Conservation (phyloP, 2,113 vertebrate genomes). For the Callionymus lyra region DNA sequence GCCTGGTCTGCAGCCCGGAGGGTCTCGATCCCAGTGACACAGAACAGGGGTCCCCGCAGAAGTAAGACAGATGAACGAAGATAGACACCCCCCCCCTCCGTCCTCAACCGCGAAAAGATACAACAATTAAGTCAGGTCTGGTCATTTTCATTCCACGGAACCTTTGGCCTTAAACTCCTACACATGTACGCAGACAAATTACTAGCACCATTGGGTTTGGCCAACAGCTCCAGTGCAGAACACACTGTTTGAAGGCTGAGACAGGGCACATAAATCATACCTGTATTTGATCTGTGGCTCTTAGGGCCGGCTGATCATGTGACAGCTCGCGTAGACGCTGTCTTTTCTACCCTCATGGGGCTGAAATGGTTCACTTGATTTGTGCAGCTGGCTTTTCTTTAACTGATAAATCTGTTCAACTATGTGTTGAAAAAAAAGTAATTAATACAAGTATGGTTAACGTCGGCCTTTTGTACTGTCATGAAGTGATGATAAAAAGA, state of each 20-base stretch:
- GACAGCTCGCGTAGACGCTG: constrained; percentile 34
- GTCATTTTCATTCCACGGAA: constrained; percentile 60
- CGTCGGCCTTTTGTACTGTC: too few species aligned
- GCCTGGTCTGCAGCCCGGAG: constrained; percentile 20
- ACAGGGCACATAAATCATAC: constrained; percentile 90
- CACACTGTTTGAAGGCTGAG: constrained; percentile 56
- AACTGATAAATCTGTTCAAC: constrained; percentile 13
- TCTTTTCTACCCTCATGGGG: constrained; percentile 22
- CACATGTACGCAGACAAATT: constrained; percentile 56
- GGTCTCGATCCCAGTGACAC: constrained; percentile 39
- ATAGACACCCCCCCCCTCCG: constrained; percentile 57
- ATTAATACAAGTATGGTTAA: too few species aligned
- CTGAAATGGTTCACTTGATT: constrained; percentile 35
- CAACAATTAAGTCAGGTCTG: constrained; percentile 60
- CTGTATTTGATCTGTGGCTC: constrained; percentile 81
- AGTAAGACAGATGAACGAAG: constrained; percentile 46
- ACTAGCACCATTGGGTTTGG: constrained; percentile 44
- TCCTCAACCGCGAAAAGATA: constrained; percentile 56
- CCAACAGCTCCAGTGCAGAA: constrained; percentile 48
- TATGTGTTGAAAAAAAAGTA: too few species aligned
- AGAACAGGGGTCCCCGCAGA: constrained; percentile 26
- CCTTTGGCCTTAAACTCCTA: constrained; percentile 49
- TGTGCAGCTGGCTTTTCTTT: constrained; percentile 17
- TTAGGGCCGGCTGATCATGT: constrained; percentile 61
- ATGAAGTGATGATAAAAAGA: too few species aligned